phyloP scores from a whole-genome alignment of 1,140 invertebrate genomes.

The Hetaerina americana region DNA sequence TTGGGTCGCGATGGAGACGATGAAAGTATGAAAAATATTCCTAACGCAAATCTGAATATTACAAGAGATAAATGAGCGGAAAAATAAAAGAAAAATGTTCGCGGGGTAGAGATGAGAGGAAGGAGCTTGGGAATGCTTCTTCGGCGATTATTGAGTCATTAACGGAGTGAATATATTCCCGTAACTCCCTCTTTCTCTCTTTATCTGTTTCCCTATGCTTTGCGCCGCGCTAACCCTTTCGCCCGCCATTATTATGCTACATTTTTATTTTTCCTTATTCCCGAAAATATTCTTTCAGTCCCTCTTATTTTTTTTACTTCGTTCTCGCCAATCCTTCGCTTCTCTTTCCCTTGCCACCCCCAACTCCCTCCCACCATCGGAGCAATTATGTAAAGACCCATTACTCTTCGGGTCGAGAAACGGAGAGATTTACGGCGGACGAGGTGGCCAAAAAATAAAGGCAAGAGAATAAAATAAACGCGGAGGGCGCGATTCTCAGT shows the following conservation, averaged over 20 bases:
- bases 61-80: neutral
- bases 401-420: neutral
- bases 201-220: neutral
- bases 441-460: neutral
- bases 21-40: too few relatives aligned
- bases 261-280: too few relatives aligned
- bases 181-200: neutral
- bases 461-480: neutral
- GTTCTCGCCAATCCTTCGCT: neutral
- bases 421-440: neutral
- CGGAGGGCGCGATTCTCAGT: neutral
- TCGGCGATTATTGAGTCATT: neutral
- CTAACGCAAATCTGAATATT: too few relatives aligned
- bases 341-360: neutral
- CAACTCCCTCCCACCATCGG: neutral
- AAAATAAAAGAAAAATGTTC: neutral
- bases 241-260: too few relatives aligned
- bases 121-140: neutral
- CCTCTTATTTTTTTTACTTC: neutral
- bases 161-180: neutral
- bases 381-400: neutral
- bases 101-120: neutral
- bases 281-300: too few relatives aligned
- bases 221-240: too few relatives aligned
- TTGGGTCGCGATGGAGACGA: too few relatives aligned